phyloP scores from a whole-genome alignment of 2,797 vertebrate genomes.

The Oryzias dopingdopingensis region DNA sequence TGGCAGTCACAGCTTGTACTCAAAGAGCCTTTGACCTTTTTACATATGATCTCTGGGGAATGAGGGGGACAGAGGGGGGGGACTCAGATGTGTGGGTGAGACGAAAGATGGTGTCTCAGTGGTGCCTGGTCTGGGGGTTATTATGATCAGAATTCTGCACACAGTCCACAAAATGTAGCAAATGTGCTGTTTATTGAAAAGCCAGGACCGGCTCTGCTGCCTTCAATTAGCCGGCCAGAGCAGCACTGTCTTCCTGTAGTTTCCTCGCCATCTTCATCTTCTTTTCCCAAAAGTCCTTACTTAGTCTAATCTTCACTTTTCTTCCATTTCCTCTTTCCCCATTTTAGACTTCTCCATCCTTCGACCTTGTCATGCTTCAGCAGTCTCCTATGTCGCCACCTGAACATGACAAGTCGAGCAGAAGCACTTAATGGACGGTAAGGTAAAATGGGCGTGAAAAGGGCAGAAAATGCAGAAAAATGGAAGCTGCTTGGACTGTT shows the following conservation, averaged over 20 bases:
- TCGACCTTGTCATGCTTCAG: slow-evolving; percentile 8
- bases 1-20: slow-evolving; percentile 27
- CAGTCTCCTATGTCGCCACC: slow-evolving; percentile 6
- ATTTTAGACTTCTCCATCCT: slow-evolving; percentile 16
- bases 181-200: slow-evolving; percentile 72
- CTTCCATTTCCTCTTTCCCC: slow-evolving; percentile 6
- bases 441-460: slow-evolving; percentile 46
- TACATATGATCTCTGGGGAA: slow-evolving; percentile 34
- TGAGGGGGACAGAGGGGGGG: slow-evolving; percentile 1
- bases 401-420: slow-evolving; percentile 22
- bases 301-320: slow-evolving; percentile 15
- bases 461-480: slow-evolving; percentile 15
- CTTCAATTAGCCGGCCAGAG: slow-evolving; percentile 80
- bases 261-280: slow-evolving; percentile 20
- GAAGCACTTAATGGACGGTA: slow-evolving; percentile 30
- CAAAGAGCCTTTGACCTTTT: slow-evolving; percentile 40
- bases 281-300: slow-evolving; percentile 22
- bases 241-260: slow-evolving; percentile 59
- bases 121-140: slow-evolving; percentile 33
- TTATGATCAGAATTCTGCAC: slow-evolving; percentile 77
- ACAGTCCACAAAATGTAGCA: slow-evolving; percentile 70
- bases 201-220: slow-evolving; percentile 67
- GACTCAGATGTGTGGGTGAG: slow-evolving; percentile 9
- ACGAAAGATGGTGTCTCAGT: slow-evolving; percentile 6
- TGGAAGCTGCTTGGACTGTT: slow-evolving; percentile 1